phyloP scores from a whole-genome alignment of 2,888 invertebrate species.

The Macroteleia sp. region DNA sequence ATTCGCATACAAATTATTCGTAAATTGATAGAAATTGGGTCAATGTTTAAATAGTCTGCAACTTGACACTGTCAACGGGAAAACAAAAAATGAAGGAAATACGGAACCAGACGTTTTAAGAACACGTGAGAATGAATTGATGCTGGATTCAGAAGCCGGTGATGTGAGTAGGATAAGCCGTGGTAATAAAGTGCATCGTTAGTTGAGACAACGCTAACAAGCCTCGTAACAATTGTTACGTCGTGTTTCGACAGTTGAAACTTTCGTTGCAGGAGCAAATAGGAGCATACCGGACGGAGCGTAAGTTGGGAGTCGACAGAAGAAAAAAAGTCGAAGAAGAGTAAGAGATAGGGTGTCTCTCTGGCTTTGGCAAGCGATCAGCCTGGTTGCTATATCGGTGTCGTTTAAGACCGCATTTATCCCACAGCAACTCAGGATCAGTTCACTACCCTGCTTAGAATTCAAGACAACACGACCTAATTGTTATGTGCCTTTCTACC shows the following conservation, averaged over 20 bases:
- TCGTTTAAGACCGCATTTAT: conserved; percentile 83
- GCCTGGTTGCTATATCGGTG: conserved; percentile 81
- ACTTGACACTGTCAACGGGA: too few relatives aligned
- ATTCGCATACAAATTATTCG: too few relatives aligned
- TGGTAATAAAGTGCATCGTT: conserved; percentile 81
- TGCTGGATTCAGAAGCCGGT: conserved; percentile 67
- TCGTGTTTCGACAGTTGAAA: conserved; percentile 61
- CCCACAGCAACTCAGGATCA: conserved; percentile 76
- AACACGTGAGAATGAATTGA: conserved; percentile 66
- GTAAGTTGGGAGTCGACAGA: conserved; percentile 50
- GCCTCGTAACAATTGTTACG: conserved; percentile 79
- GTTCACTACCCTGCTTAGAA: conserved; percentile 83
- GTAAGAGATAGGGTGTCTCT: conserved; percentile 62
- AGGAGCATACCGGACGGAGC: conserved; percentile 50
- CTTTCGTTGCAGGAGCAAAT: conserved; percentile 58
- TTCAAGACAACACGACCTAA: conserved; percentile 83
- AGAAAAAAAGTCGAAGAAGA: conserved; percentile 59
- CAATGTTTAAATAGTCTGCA: too few relatives aligned
- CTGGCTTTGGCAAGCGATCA: conserved; percentile 80
- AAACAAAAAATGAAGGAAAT: too few relatives aligned
- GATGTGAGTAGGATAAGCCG: conserved; percentile 62
- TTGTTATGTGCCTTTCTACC: conserved; percentile 79
- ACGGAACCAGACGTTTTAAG: conserved; percentile 16
- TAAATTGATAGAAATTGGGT: too few relatives aligned
- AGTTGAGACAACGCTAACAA: conserved; percentile 81